These are phyloP conservation scores for Galemys pyrenaicus DNA, from an alignment of 2,113 vertebrate species.

Conservation along the genomic window DNA sequence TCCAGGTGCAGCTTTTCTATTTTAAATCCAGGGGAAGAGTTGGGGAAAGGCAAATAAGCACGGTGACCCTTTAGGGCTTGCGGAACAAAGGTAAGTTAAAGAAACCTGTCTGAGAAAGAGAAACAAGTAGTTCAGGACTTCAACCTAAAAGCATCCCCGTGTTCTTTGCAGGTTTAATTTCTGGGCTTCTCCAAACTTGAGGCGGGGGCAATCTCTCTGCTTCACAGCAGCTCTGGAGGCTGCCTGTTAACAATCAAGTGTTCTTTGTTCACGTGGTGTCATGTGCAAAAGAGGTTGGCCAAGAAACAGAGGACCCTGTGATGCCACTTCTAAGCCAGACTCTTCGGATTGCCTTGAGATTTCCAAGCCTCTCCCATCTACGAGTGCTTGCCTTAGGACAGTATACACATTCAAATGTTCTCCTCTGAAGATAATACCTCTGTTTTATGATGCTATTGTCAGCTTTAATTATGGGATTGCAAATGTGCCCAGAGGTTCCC, in stretches of 20 bases:
- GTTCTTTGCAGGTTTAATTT: neutral
- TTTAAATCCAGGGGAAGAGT: neutral
- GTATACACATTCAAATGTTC: neutral
- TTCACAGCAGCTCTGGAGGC: neutral
- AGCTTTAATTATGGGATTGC: constrained; percentile 59
- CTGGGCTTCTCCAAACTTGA: neutral
- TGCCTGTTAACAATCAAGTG: neutral
- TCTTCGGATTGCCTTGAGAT: neutral
- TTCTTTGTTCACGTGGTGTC: neutral
- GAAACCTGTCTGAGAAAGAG: neutral
- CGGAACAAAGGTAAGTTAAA: neutral
- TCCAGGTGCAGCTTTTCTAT: neutral
- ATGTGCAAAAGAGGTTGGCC: neutral
- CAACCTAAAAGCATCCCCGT: neutral
- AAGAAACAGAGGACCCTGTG: neutral
- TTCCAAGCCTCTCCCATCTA: neutral
- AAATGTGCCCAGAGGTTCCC: constrained; percentile 62
- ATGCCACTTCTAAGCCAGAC: neutral
- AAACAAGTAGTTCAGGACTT: neutral
- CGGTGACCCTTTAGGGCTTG: neutral
- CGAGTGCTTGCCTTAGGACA: constrained; percentile 47
- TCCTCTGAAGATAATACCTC: constrained; percentile 60
- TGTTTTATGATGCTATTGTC: constrained; percentile 66
- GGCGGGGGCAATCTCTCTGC: neutral
- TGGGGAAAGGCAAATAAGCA: neutral